phyloP scores from a whole-genome alignment of 2,797 vertebrate genomes.

The Mus minutoides region DNA sequence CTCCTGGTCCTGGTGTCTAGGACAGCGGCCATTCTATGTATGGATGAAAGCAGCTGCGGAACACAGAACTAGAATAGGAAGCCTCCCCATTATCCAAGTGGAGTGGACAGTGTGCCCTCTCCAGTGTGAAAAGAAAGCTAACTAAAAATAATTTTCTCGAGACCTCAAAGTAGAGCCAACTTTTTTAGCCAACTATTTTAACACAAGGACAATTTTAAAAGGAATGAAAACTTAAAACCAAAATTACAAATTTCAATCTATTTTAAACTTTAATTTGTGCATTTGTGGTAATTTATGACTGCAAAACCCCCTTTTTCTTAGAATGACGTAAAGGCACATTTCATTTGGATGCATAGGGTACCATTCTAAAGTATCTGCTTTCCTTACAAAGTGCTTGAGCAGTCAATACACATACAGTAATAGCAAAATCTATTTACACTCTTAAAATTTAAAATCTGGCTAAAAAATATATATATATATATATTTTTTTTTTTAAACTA shows the following conservation, averaged over 20 bases:
- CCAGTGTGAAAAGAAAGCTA: conserved; percentile 24
- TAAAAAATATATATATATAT: conserved; percentile 85
- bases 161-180: conserved; percentile 24
- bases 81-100: not conserved
- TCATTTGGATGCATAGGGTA: conserved; percentile 93
- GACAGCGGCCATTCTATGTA: not conserved
- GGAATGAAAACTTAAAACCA: conserved; percentile 84
- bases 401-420: conserved; percentile 92
- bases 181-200: conserved; percentile 13
- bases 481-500: conserved; percentile 89
- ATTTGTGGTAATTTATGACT: conserved; percentile 93
- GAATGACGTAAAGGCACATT: conserved; percentile 91
- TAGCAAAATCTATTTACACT: conserved; percentile 95
- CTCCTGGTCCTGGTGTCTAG: not conserved
- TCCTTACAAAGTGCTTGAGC: conserved; percentile 93
- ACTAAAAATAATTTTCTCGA: conserved; percentile 29
- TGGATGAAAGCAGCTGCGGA: not conserved
- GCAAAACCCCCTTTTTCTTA: conserved; percentile 91
- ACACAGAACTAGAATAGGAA: not conserved
- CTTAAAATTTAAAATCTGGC: conserved; percentile 92
- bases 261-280: conserved; percentile 95
- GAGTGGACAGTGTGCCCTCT: not conserved
- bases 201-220: conserved; percentile 48
- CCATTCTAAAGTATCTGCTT: conserved; percentile 92
- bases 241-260: conserved; percentile 87